Conservation (phyloP, 2,888 invertebrate species). For the Drosophila anomalipes region DNA sequence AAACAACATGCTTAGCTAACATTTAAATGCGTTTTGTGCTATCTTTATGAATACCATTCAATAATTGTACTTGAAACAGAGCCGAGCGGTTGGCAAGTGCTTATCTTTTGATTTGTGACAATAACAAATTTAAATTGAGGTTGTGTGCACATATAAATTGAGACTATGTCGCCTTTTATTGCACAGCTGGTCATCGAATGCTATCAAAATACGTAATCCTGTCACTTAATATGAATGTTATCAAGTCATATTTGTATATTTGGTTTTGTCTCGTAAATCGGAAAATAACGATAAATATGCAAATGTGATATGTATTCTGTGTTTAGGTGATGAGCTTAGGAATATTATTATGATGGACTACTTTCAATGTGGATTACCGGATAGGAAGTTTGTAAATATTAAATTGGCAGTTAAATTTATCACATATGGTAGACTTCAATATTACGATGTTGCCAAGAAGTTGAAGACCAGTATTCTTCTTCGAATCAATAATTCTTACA, state of each 20-base stretch:
- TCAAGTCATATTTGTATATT: background rate
- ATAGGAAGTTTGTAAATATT: background rate
- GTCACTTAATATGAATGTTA: background rate
- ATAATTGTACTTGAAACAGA: conserved; percentile 72
- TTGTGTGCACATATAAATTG: conserved; percentile 1
- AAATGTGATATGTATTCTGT: background rate
- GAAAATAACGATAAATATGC: background rate
- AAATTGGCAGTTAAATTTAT: background rate
- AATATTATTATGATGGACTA: background rate
- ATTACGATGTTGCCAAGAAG: background rate
- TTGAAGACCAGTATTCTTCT: background rate
- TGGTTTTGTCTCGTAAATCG: background rate
- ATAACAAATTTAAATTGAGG: conserved; percentile 22
- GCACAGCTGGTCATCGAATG: conserved; percentile 3
- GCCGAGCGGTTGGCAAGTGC: conserved; percentile 32
- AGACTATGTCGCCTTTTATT: background rate
- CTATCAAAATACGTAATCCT: conserved; percentile 5
- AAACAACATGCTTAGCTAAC: conserved; percentile 58
- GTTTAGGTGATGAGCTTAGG: background rate
- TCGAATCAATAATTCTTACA: background rate
- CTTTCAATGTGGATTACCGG: background rate
- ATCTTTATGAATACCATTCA: conserved; percentile 65
- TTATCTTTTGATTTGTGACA: conserved; percentile 39
- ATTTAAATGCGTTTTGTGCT: conserved; percentile 71
- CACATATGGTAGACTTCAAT: background rate